Conservation (phyloP, 2,888 invertebrate genomes). For the Acronicta leporina region DNA sequence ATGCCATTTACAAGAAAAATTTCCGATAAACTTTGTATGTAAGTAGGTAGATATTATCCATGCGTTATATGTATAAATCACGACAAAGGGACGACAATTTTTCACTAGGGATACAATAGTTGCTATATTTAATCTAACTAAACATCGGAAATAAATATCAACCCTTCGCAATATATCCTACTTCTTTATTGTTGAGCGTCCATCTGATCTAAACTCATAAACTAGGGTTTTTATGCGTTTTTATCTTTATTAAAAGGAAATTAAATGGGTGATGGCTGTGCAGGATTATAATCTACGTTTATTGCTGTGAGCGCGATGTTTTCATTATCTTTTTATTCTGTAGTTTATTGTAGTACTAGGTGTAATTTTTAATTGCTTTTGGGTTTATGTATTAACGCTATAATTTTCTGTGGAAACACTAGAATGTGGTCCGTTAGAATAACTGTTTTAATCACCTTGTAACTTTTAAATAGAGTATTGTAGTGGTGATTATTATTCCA, state of each 20-base stretch:
- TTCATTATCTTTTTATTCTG: constrained; percentile 5
- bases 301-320: constrained; percentile 4
- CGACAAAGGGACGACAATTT: constrained; percentile 41
- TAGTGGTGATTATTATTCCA: too few species aligned
- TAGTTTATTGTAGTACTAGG: background rate
- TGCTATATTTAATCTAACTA: constrained; percentile 49
- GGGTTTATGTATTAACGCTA: background rate
- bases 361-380: background rate
- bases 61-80: constrained; percentile 46
- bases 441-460: too few species aligned
- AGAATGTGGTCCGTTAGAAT: too few species aligned
- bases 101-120: constrained; percentile 52
- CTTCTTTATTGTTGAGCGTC: constrained; percentile 40
- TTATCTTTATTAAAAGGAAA: constrained; percentile 35
- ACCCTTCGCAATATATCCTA: constrained; percentile 47
- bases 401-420: too few species aligned
- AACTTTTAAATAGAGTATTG: too few species aligned
- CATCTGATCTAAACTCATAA: constrained; percentile 34
- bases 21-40: constrained; percentile 17
- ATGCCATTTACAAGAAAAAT: constrained; percentile 8
- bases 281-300: constrained; percentile 22
- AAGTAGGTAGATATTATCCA: constrained; percentile 38
- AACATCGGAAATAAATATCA: constrained; percentile 53
- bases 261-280: constrained; percentile 21
- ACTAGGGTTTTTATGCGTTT: constrained; percentile 24